A percentile compares a stretch with the other conserved stretches of the same genome.
These are phyloP conservation scores for Alfaro cultratus DNA, from an alignment of 2,797 vertebrate species.

Conservation along the genomic window DNA sequence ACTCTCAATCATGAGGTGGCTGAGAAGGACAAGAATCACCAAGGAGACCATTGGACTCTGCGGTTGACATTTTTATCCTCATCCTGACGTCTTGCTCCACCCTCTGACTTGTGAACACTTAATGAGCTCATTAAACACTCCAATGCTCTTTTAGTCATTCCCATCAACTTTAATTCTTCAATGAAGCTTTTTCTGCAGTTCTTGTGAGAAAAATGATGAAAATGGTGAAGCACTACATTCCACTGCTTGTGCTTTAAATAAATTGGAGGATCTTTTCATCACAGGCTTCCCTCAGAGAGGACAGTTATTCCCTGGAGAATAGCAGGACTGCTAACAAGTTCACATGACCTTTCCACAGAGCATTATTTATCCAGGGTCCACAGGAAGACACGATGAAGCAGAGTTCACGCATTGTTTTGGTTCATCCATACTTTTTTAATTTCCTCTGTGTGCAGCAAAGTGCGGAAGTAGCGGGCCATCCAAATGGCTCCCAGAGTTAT, in stretches of 20 bases:
- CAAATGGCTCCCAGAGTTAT: conserved; percentile 70
- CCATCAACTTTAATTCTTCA: conserved; percentile 56
- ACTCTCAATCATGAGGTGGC: conserved; percentile 20
- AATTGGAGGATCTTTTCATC: conserved; percentile 71
- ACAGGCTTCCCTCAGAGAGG: conserved; percentile 44
- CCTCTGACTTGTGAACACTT: conserved; percentile 63
- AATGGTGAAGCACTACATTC: conserved; percentile 71
- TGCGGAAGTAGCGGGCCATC: conserved; percentile 61
- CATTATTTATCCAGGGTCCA: conserved; percentile 50
- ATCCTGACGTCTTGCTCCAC: conserved; percentile 60
- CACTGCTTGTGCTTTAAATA: conserved; percentile 74
- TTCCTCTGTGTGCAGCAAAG: conserved; percentile 62
- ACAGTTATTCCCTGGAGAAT: conserved; percentile 62
- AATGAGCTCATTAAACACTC: conserved; percentile 76
- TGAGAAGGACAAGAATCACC: conserved; percentile 47
- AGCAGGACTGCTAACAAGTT: conserved; percentile 57
- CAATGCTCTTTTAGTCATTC: conserved; percentile 72
- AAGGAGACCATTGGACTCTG: conserved; percentile 64
- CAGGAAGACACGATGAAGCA: conserved; percentile 41
- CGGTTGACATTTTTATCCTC: conserved; percentile 66
- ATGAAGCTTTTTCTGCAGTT: conserved; percentile 72
- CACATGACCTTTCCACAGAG: conserved; percentile 64
- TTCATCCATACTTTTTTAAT: conserved; percentile 57
- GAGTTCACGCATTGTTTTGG: conserved; percentile 53
- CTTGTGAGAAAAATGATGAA: conserved; percentile 71